Percentiles rank a stretch among this genome's conserved stretches.
These are phyloP conservation scores for Meteorus cinctellus DNA, from an alignment of 2,888 invertebrate genomes.

Conservation along the genomic window DNA sequence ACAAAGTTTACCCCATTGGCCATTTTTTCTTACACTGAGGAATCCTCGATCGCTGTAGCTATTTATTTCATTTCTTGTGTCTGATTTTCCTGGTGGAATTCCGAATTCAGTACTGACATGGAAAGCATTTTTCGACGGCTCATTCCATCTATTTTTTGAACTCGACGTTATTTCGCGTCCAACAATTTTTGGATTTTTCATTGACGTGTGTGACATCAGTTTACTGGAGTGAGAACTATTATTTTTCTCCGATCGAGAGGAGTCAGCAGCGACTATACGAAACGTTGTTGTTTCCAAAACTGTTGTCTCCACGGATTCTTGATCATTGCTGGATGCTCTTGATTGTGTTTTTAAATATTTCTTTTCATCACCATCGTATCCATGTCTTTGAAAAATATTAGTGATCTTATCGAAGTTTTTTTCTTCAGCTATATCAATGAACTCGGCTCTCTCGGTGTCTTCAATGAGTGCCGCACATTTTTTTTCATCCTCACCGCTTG, in stretches of 20 bases:
- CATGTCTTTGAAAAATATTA: conserved; percentile 6
- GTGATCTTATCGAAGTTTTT: not conserved
- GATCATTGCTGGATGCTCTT: conserved; percentile 49
- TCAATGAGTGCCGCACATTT: conserved; percentile 77
- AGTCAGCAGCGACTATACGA: conserved; percentile 52
- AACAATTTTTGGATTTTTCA: conserved; percentile 47
- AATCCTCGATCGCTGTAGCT: conserved; percentile 76
- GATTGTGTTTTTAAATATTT: not conserved
- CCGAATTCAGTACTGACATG: conserved; percentile 50
- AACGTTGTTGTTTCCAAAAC: conserved; percentile 61
- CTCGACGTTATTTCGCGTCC: conserved; percentile 61
- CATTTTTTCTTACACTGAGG: conserved; percentile 83
- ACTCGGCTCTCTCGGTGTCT: conserved; percentile 51
- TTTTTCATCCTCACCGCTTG: conserved; percentile 84
- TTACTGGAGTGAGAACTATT: conserved; percentile 15
- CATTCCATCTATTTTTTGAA: conserved; percentile 47
- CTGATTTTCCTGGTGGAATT: conserved; percentile 41
- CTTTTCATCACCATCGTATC: conserved; percentile 10
- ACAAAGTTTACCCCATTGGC: conserved; percentile 86
- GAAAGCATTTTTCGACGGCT: conserved; percentile 50
- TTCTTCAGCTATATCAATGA: conserved; percentile 24
- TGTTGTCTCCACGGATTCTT: conserved; percentile 60
- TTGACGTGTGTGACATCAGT: conserved; percentile 35
- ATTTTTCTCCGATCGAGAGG: conserved; percentile 29
- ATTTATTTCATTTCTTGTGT: conserved; percentile 61